Base-by-base conservation (phyloP, 2,888 invertebrate species). In the Rhyacophila evoluta region DNA sequence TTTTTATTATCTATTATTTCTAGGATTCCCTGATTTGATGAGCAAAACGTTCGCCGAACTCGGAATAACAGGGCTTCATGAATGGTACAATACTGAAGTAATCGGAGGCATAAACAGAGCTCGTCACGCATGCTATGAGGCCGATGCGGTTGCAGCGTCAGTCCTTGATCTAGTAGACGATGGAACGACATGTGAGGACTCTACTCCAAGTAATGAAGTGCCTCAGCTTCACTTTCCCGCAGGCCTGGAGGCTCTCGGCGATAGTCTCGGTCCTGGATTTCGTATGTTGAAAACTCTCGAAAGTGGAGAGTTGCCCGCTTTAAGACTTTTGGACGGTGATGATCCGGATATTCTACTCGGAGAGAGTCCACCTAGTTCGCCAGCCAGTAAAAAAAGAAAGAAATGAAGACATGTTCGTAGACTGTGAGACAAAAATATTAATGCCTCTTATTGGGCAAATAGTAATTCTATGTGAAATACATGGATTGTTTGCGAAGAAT, bases 241-340 rank as follows among this genome's bases (percentile, higher is more conserved):
- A 15, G 90, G 88, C 1, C 83, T 90, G 37, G 89, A 89, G 83
- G 89, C 88, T 8, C 86, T 89, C 0, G 90, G 89, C 76, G 90
- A 91, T 72, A 92, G 92, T 8, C 85, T 92, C 36, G 92, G 92
- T 83, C 91, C 92, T 36, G 92, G 92, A 0, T 92, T 92, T 84
- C 92, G 92, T 85, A 92, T 92, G 92, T 86, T 92, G 78, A 92
- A 92, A 74, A 92, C 90, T 81, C 86, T 92, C 74, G 92, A 92
- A 84, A 92, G 92, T 83, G 92, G 92, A 75, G 90, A 90, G 81
- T 86, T 82, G 11, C 88, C 89, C 82, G 88, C 88, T 0, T 83
- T 89, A 29, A 89, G 89, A 39, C 85, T 89, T 0, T 82, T 90
- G 1, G 89, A 89, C 81, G 84, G 87, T 1, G 88, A 89, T 1